These are phyloP conservation scores for Nothocercus nigrocapillus DNA, from an alignment of 2,113 vertebrate genomes.

Conservation along the genomic window DNA sequence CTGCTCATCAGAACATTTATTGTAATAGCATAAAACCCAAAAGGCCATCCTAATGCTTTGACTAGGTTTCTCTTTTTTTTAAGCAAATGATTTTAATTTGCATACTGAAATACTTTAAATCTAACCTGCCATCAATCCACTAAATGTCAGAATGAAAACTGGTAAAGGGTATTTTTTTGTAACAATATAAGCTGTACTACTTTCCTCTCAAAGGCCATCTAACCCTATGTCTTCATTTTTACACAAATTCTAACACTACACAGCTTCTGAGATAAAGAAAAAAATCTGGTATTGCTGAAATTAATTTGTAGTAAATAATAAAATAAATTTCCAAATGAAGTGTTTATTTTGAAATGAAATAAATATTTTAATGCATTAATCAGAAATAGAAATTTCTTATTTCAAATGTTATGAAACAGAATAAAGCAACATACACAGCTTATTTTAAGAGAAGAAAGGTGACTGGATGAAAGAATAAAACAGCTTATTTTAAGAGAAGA, in stretches of 20 bases:
- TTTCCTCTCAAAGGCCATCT: not conserved
- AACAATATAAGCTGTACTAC: not conserved
- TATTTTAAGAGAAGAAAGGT: not conserved
- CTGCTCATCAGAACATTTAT: not conserved
- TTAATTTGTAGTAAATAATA: not conserved
- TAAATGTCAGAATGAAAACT: constrained; percentile 1
- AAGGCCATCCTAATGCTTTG: not conserved
- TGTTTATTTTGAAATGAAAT: not conserved
- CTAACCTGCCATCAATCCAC: not conserved
- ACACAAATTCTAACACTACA: not conserved
- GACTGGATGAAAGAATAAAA: not conserved
- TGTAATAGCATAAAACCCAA: not conserved
- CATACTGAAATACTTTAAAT: not conserved
- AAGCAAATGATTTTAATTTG: constrained; percentile 4
- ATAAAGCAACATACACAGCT: not conserved
- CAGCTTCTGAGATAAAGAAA: not conserved
- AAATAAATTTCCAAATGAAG: not conserved
- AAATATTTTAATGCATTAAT: not conserved
- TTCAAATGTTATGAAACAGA: not conserved
- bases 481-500: not conserved
- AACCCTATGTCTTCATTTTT: not conserved
- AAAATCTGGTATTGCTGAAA: not conserved
- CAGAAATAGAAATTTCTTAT: not conserved
- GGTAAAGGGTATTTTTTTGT: not conserved
- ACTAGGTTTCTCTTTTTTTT: constrained; percentile 12